Conservation (phyloP, 2,113 vertebrate species). For the Etia nguti region DNA sequence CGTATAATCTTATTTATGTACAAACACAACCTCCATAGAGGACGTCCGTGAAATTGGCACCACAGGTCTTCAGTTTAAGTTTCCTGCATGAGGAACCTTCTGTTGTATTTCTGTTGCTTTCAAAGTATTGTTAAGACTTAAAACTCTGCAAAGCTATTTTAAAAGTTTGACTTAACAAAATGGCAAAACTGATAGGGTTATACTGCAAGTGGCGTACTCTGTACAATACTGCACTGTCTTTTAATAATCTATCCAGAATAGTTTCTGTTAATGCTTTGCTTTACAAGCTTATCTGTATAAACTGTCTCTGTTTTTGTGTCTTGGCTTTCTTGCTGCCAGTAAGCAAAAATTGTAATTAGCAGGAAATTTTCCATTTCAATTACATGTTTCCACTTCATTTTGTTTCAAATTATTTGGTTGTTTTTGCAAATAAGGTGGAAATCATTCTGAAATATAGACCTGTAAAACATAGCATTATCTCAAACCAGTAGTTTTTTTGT, state of each 20-base stretch:
- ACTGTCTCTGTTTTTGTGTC: not conserved
- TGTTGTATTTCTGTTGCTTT: not conserved
- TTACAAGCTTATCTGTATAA: not conserved
- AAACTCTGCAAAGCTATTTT: not conserved
- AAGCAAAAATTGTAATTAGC: not conserved
- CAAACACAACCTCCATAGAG: not conserved
- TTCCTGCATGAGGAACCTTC: not conserved
- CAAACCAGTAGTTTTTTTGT: not conserved
- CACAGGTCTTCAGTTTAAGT: not conserved
- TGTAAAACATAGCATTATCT: not conserved
- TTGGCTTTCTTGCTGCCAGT: not conserved
- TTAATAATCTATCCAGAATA: not conserved
- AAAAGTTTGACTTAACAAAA: not conserved
- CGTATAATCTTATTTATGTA: not conserved
- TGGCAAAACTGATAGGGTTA: rapidly evolving
- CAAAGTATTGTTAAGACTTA: not conserved
- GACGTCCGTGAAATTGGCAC: not conserved
- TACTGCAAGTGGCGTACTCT: not conserved
- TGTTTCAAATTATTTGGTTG: not conserved
- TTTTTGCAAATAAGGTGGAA: not conserved
- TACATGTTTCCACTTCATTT: not conserved
- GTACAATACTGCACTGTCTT: not conserved
- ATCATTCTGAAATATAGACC: not conserved
- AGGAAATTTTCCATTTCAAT: not conserved
- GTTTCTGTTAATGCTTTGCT: not conserved